Conservation (phyloP, 2,113 vertebrate species). For the Blennius ocellaris region DNA sequence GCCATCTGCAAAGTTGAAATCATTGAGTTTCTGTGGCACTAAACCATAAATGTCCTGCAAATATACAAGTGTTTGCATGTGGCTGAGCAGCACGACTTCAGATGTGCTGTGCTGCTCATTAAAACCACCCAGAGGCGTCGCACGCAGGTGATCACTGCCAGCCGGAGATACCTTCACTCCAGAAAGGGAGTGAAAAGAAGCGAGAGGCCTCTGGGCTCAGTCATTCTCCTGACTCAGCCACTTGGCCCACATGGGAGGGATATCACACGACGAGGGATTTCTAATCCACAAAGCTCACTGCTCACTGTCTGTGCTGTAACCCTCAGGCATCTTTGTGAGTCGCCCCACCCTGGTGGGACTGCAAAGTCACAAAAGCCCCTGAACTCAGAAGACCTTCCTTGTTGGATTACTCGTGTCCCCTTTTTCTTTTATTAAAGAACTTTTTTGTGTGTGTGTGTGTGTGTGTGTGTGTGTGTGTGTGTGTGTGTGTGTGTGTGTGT, state of each 20-base stretch:
- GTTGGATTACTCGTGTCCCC: constrained; percentile 40
- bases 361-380: constrained; percentile 40
- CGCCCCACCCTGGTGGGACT: constrained; percentile 40
- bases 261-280: constrained; percentile 51
- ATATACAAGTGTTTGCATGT: too few relatives aligned
- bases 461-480: constrained; percentile 10
- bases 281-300: constrained; percentile 55
- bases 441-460: constrained; percentile 46
- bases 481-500: constrained; percentile 10
- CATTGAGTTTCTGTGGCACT: too few relatives aligned
- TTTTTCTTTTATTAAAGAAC: constrained; percentile 56
- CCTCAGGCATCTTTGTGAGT: constrained; percentile 36
- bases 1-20: too few relatives aligned
- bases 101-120: constrained; percentile 9
- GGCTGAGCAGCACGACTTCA: not conserved
- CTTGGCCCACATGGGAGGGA: constrained; percentile 44
- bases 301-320: constrained; percentile 48
- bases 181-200: constrained; percentile 57
- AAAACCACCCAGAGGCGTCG: constrained; percentile 24
- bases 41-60: too few relatives aligned
- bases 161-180: constrained; percentile 36
- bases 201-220: constrained; percentile 48
- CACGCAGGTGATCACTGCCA: constrained; percentile 42
- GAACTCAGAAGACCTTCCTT: constrained; percentile 52
- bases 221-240: constrained; percentile 49